Conservation (phyloP, 1,140 invertebrate genomes). For the Formica selysi region DNA sequence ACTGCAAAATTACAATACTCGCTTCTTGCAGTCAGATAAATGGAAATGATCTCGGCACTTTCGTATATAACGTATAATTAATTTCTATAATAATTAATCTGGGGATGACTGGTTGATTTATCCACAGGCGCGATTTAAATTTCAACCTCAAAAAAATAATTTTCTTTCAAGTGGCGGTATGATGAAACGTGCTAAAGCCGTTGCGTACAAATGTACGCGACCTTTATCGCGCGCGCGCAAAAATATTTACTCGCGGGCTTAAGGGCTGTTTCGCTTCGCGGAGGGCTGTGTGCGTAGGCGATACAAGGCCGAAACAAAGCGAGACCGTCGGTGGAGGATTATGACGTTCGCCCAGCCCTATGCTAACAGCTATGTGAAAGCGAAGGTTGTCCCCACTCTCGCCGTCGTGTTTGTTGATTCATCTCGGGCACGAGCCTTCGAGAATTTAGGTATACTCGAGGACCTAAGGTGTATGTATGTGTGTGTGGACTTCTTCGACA, state of each 20-base stretch:
- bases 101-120: too few relatives aligned
- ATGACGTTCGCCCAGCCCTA: slow-evolving; percentile 67
- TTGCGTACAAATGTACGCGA: slow-evolving; percentile 36
- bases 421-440: slow-evolving; percentile 55
- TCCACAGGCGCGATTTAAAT: not conserved
- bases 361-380: slow-evolving; percentile 73
- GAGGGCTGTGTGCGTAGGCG: slow-evolving; percentile 72
- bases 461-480: too few relatives aligned
- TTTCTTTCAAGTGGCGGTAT: slow-evolving; percentile 14
- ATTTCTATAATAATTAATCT: too few relatives aligned
- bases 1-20: not conserved
- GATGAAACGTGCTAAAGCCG: slow-evolving; percentile 4
- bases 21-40: not conserved
- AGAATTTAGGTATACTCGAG: slow-evolving; percentile 42
- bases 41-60: not conserved
- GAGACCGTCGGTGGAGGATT: slow-evolving; percentile 64
- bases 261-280: slow-evolving; percentile 54
- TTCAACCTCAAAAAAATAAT: not conserved
- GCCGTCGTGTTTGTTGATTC: slow-evolving; percentile 69
- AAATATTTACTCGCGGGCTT: slow-evolving; percentile 77
- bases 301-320: slow-evolving; percentile 69
- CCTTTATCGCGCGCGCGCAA: slow-evolving; percentile 64
- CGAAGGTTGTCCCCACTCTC: slow-evolving; percentile 51
- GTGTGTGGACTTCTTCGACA: not conserved
- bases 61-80: too few relatives aligned